Evolutionary conservation across 2,888 invertebrate species (phyloP), one percentile per base, ranked within the genome.

Genomic region (Heterodera filipjevi): DNA sequence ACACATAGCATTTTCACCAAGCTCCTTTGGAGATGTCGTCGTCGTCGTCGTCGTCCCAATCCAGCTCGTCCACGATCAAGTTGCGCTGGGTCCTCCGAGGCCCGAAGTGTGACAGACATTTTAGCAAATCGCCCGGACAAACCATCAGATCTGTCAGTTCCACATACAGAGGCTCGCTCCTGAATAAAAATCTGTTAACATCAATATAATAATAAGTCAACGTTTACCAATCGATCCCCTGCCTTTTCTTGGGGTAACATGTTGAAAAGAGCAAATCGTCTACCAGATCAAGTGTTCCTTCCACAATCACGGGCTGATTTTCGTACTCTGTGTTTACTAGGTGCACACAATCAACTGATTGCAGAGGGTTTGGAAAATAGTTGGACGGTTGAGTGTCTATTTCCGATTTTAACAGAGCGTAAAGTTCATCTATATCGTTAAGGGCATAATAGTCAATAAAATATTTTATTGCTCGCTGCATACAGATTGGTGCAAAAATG

Each of bases 81-180:
- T 59, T 6, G n/a, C 27, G 59, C n/a, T 49, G 49, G 19, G 3
- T 3, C 59, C n/a, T 22, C 59, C 27, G 59, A 6, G n/a, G 59
- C n/a, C 8, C 59, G 19, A 8, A 59, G 1, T n/a, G n/a, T 59
- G 59, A 59, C 0, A n/a, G 59, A 59, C 59, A 59, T 59, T 59
- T 0, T 10, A 0, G 59, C 59, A 3, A 59, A 0, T 66, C 66
- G 66, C 66, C 32, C 30, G 30, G 66, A 35, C 66, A 66, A 14
- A 66, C 33, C 66, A 66, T 66, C 66, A 66, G 3, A 66, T 66
- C 66, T 32, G 5, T 35, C 33, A 66, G 16, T 35, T 33, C 35
- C 66, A 66, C 66, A 22, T 66, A 66, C 33, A 33, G 35, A 32
- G 66, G 66, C 33, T 32, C 33, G 66, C 66, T 66, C 66, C 66